phyloP scores from a whole-genome alignment of 2,113 vertebrate species.

The Onychostoma macrolepis region DNA sequence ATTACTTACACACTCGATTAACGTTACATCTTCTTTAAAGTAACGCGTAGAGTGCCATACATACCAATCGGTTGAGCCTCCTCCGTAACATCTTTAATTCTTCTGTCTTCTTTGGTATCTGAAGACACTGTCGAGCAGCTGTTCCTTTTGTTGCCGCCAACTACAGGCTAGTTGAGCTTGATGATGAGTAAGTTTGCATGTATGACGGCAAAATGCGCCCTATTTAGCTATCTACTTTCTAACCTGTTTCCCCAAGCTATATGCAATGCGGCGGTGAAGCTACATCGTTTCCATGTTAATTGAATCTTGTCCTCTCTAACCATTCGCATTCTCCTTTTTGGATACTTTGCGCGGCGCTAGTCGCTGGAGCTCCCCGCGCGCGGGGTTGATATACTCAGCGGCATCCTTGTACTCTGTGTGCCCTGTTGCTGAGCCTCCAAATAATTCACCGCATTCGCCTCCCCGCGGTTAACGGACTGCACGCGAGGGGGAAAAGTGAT shows the following conservation, averaged over 20 bases:
- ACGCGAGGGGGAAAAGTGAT: slow-evolving; percentile 54
- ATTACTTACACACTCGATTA: neutral
- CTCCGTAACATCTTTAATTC: slow-evolving; percentile 75
- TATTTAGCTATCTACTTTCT: slow-evolving; percentile 74
- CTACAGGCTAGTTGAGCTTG: slow-evolving; percentile 62
- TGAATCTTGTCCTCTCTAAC: slow-evolving; percentile 68
- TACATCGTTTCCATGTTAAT: slow-evolving; percentile 75
- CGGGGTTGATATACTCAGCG: slow-evolving; percentile 59
- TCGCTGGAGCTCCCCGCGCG: slow-evolving; percentile 63
- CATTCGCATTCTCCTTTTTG: slow-evolving; percentile 74
- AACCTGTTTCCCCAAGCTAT: slow-evolving; percentile 69
- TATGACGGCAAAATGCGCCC: slow-evolving; percentile 65
- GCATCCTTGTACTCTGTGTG: slow-evolving; percentile 68
- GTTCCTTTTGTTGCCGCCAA: slow-evolving; percentile 62
- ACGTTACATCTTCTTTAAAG: slow-evolving; percentile 1
- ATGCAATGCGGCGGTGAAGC: slow-evolving; percentile 70
- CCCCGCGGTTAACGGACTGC: slow-evolving; percentile 29
- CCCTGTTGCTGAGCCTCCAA: slow-evolving; percentile 75
- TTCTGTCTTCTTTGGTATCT: slow-evolving; percentile 56
- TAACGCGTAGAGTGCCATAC: slow-evolving; percentile 54
- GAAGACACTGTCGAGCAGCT: slow-evolving; percentile 60
- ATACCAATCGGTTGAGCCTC: slow-evolving; percentile 75
- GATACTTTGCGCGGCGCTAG: slow-evolving; percentile 64
- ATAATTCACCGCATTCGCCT: slow-evolving; percentile 31
- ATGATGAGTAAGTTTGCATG: slow-evolving; percentile 73